These are phyloP conservation scores for Zoroaster sp. DNA, from an alignment of 53 echinoderm and acorn worm species.

Conservation along the genomic window DNA sequence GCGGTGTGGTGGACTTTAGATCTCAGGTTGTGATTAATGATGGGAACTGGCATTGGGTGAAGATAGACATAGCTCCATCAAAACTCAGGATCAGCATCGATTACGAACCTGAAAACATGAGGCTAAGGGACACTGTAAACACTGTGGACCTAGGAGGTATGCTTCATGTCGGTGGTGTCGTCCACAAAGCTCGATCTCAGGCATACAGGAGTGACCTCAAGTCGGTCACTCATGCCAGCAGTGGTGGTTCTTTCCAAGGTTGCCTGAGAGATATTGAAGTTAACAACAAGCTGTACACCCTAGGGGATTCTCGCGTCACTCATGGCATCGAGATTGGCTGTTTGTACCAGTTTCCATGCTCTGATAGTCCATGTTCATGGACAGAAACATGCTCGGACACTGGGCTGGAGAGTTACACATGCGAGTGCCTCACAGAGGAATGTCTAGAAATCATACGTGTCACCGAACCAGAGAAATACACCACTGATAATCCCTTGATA, in stretches of 20 bases:
- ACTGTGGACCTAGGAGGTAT: conserved; percentile 62
- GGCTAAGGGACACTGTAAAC: conserved; percentile 30
- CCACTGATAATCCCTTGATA: conserved; percentile 19
- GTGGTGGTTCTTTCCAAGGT: conserved; percentile 85
- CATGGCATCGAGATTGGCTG: conserved; percentile 87
- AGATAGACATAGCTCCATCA: conserved; percentile 56
- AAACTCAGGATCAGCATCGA: conserved; percentile 86
- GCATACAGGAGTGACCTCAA: conserved; percentile 70
- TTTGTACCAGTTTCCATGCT: conserved; percentile 82
- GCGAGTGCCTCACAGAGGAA: conserved; percentile 66
- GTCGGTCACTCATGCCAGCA: conserved; percentile 80
- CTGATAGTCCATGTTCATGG: conserved; percentile 61
- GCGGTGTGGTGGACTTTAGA: conserved; percentile 53
- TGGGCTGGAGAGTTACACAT: conserved; percentile 61
- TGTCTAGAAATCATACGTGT: neutral
- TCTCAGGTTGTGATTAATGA: conserved; percentile 67
- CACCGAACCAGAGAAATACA: neutral
- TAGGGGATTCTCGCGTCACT: conserved; percentile 87
- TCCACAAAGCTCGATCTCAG: conserved; percentile 76
- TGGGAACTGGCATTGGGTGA: conserved; percentile 87
- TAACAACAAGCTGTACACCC: conserved; percentile 68
- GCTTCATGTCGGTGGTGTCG: conserved; percentile 86
- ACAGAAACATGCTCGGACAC: conserved; percentile 65
- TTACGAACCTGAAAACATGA: conserved; percentile 70
- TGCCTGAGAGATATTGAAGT: conserved; percentile 88